Percentiles rank a stretch among this genome's conserved stretches.
These are phyloP conservation scores for Entomyzon cyanotis DNA, from an alignment of 2,113 vertebrate species.

Conservation along the genomic window DNA sequence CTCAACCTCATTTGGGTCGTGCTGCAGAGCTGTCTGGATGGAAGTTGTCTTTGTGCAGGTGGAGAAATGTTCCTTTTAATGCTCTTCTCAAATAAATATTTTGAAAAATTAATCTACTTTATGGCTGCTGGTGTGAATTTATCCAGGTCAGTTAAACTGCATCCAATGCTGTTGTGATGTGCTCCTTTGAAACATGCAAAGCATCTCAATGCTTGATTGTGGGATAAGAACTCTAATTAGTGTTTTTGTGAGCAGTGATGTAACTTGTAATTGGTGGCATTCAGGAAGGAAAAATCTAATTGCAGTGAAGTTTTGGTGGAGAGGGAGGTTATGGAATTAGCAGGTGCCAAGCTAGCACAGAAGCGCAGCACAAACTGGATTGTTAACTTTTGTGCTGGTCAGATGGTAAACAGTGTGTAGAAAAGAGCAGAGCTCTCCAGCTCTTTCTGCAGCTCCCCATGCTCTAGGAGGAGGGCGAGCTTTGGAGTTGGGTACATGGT, in stretches of 20 bases:
- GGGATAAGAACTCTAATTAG: neutral
- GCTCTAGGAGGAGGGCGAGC: neutral
- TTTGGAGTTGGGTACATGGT: neutral
- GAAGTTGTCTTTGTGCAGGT: neutral
- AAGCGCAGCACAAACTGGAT: neutral
- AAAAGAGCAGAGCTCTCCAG: neutral
- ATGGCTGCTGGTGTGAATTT: neutral
- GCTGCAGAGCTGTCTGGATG: neutral
- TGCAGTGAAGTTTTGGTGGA: neutral
- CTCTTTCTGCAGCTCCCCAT: neutral
- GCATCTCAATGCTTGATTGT: neutral
- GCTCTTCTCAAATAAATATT: neutral
- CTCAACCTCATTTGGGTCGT: rapidly evolving
- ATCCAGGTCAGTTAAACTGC: neutral
- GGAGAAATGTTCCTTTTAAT: neutral
- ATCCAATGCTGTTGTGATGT: neutral
- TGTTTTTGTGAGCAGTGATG: neutral
- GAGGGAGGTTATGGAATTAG: neutral
- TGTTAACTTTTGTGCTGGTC: neutral
- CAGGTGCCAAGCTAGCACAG: neutral
- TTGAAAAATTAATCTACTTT: neutral
- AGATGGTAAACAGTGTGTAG: neutral
- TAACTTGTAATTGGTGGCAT: neutral
- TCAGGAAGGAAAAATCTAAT: neutral
- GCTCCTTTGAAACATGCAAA: neutral